phyloP scores from a whole-genome alignment of 2,888 invertebrate genomes.

The Limnephilus auricula region DNA sequence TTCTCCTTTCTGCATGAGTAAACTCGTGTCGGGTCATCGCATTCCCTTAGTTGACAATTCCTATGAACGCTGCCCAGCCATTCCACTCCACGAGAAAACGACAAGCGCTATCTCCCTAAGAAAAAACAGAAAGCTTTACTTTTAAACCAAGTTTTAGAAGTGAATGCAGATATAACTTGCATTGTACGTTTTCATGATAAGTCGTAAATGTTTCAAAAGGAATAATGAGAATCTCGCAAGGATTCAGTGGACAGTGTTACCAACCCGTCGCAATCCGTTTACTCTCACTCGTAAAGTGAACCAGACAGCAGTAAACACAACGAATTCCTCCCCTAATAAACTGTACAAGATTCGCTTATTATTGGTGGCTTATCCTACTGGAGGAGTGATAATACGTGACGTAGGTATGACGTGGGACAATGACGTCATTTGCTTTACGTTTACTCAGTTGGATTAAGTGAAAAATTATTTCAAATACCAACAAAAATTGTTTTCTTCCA shows the following conservation, averaged over 20 bases:
- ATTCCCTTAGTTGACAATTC: background rate
- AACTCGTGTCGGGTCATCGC: no score
- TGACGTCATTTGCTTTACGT: background rate
- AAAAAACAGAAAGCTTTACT: background rate
- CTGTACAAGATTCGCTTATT: background rate
- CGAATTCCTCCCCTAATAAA: background rate
- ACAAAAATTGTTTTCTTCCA: background rate
- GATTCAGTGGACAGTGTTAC: background rate
- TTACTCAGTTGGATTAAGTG: background rate
- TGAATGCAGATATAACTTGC: background rate
- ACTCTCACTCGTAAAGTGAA: constrained; percentile 13
- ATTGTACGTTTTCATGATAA: background rate
- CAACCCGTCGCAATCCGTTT: background rate
- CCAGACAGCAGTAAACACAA: background rate
- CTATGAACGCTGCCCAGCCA: background rate
- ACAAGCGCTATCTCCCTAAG: background rate
- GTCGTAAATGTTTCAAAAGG: background rate
- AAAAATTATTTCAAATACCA: background rate
- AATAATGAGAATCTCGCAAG: background rate
- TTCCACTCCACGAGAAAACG: background rate
- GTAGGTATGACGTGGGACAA: background rate
- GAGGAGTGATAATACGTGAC: background rate
- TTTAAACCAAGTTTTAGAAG: background rate
- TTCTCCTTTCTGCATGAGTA: no score
- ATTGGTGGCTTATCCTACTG: background rate